Base-by-base conservation (phyloP, 2,888 invertebrate genomes). In the Penaeus monodon region DNA sequence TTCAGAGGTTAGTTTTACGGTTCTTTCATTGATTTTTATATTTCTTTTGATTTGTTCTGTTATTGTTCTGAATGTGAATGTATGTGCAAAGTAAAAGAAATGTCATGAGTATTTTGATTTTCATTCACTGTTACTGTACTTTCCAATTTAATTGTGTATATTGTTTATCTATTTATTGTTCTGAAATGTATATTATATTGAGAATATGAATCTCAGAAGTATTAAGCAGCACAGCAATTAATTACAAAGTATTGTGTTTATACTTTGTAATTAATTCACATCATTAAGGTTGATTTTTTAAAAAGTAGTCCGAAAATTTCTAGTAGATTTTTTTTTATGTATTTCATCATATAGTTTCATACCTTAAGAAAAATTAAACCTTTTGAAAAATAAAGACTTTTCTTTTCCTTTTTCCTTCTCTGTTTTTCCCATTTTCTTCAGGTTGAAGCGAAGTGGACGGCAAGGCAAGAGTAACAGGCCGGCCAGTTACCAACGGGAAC, bases 401-500 rank as follows among this genome's bases (percentile, higher is more conserved):
- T 44, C 0, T 79, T 22, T 79, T 79, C 20, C 1, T 64, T 29
- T 12, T 79, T 20, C 27, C 44, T 20, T 79, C 33, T 3, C 33
- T 77, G 0, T 57, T 17, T 20, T 17, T 57, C 17, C 57, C 10
- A 57, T 57, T 70, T 70, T 70, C 3, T 70, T 22, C 27, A 73
- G 33, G 68, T 63, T 29, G n/a, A 38, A 33, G 64, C 81, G 22
- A 49, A 64, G 65, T 64, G 78, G 22, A 24, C 73, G 73, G 49
- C n/a, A 57, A 4, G 57, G 57, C 57, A 84, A 74, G 84, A 63
- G 38, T 10, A 88, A 74, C 65, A 66, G 49, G 24, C 78, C 74
- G 27, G 49, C 83, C 63, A 80, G 83, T 29, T 88, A 88, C 65
- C 82, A 80, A 73, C 74, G 89, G 7, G 85, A 82, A 29, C 27